A percentile compares a stretch with the other conserved stretches of the same genome.
Evolutionary conservation across 2,113 vertebrate species (phyloP).

Genomic region (Bucco capensis): DNA sequence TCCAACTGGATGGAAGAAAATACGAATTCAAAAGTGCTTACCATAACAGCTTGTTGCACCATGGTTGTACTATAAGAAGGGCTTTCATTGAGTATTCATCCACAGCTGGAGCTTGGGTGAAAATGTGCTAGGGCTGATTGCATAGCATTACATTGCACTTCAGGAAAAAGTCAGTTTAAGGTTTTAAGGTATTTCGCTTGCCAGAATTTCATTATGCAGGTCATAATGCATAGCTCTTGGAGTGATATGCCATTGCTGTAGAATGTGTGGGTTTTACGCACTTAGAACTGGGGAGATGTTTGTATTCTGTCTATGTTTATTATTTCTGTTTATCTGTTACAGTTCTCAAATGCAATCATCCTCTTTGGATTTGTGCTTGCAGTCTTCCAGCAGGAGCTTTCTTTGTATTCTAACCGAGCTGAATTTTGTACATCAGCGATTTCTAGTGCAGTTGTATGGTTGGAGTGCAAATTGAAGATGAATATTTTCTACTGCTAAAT

Average conservation of each 20-base stretch:
- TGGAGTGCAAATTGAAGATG: background rate
- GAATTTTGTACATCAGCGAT: background rate
- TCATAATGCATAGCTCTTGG: background rate
- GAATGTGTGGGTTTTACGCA: background rate
- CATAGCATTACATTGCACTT: background rate
- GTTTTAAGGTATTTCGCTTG: background rate
- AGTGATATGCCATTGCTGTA: background rate
- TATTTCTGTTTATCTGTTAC: background rate
- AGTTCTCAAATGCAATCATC: background rate
- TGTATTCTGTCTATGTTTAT: background rate
- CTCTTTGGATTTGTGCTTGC: background rate
- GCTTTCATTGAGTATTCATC: background rate
- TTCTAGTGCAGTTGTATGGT: background rate
- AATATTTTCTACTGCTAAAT: background rate
- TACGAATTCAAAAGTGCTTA: background rate
- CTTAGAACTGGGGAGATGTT: background rate
- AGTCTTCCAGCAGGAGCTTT: background rate
- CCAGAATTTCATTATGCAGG: background rate
- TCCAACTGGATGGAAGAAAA: fast-evolving
- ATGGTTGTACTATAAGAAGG: background rate
- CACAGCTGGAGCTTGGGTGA: background rate
- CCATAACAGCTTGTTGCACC: background rate
- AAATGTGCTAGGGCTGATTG: background rate
- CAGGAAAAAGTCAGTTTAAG: background rate
- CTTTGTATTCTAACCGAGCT: background rate